Evolutionary conservation across 1,140 invertebrate species (phyloP), one percentile per base, ranked within the genome.

Genomic region (Venustaconcha ellipsiformis): DNA sequence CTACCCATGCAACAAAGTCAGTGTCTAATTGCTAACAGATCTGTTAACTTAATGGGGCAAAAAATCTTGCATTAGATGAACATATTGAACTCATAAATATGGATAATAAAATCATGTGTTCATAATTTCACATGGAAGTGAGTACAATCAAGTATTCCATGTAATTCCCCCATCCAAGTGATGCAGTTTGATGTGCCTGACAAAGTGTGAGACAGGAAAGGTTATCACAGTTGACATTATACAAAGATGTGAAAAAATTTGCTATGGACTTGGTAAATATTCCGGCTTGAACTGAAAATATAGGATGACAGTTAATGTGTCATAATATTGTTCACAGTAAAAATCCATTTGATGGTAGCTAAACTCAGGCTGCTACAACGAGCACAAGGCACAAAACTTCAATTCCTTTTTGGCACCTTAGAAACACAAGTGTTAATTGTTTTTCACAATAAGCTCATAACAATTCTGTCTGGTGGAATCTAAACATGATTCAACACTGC

Each of bases 11-110:
- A 74, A 20, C 30, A 74, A 57, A 67, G 17, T 62, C 72, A 71
- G 62, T 14, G 64, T 14, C 20, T 72, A 3, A 55, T 78, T 18
- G 23, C 57, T 18, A 78, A 78, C 48, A 70, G 72, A 37, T 70
- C 30, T 59, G 55, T 78, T 2, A 78, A 78, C 30, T 4, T 74
- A 2, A 30, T 23, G 17, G 64, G 68, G 8, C 48, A 72, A 17
- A 74, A 70, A n/a, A 71, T 55, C 55, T 72, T 14, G 67, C 60
- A 12, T 55, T 74, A 20, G 76, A 78, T 57, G 76, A 72, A 62
- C 72, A 72, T 56, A 14, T 77, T 1, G 75, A 77, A 56, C 66
- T 77, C 64, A 23, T 78, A n/a, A 78, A 77, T 37, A 48, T 62
- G 23, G 75, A 77, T 14, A 77, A 57, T 23, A 77, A 72, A 48